Evolutionary conservation across 2,113 vertebrate genomes (phyloP), one percentile per base, ranked within the genome.

Genomic region (Neotoma lepida): DNA sequence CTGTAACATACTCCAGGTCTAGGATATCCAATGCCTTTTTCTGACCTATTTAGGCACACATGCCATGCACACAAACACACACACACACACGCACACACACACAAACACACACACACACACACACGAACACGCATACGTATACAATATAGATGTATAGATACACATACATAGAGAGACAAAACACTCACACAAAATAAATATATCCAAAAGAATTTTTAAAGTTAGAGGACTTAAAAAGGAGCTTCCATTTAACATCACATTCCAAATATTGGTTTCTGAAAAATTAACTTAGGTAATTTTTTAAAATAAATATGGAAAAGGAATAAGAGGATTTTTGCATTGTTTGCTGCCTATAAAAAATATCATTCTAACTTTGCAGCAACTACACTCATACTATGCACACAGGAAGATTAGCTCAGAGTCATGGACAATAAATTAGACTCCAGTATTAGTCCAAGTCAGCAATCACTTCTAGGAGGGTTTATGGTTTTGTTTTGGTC

Each of bases 341-440:
- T 92, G 86, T 86, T 58, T 24, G 54, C 9, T 58, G 0, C 63
- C 15, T 89, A 2, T 51, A 94, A 86, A 61, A 90, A 20, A 18
- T 70, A 46, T 28, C 4, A 22, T 54, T 80, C 13, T 44, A 84
- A 90, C 5, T 41, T 80, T 44, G 15, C 71, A 18, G 17, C 24
- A 58, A n/a, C 12, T 66, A 44, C n/a, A 76, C 1, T 73, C 51
- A 87, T 41, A 15, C 20, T 44, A 2, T 33, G 0, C 58, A 61
- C 12, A 5, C 0, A 14, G 2, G 7, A 9, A 2, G 80, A 56
- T 58, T 46, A 94, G 28, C 39, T 18, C 94, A 90, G 0, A 35
- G 4, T 0, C 4, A 7, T 41, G 6, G 17, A 17, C 10, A 71
- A 76, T 13, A 71, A 30, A 18, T 0, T 0, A 12, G 35, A 30